phyloP scores from a whole-genome alignment of 2,888 invertebrate species.

The Dione vanillae region DNA sequence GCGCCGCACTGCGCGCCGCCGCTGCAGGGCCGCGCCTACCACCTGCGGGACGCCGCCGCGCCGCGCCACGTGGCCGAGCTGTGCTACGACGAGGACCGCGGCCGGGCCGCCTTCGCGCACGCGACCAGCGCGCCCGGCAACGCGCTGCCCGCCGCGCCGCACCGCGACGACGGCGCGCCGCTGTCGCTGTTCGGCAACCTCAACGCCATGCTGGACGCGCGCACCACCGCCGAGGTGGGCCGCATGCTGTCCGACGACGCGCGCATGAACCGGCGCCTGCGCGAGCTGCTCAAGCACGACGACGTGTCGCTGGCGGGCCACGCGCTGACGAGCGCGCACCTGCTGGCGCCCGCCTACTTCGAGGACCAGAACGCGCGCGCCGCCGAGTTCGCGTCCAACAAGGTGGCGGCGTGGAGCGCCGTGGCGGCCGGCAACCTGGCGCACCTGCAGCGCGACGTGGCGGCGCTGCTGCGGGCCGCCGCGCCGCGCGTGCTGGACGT shows the following conservation, averaged over 20 bases:
- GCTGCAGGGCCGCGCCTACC: slow-evolving; percentile 74
- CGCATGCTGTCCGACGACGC: slow-evolving; percentile 70
- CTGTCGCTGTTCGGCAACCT: slow-evolving; percentile 76
- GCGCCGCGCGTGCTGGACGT: slow-evolving; percentile 56
- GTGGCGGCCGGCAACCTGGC: slow-evolving; percentile 68
- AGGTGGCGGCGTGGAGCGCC: slow-evolving; percentile 68
- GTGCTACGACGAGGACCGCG: slow-evolving; percentile 74
- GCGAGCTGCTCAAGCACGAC: slow-evolving; percentile 65
- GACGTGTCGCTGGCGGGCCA: slow-evolving; percentile 64
- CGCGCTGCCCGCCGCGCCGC: slow-evolving; percentile 57
- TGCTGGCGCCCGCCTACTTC: slow-evolving; percentile 67
- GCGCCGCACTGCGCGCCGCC: slow-evolving; percentile 65
- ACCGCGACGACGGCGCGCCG: slow-evolving; percentile 59
- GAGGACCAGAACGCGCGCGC: slow-evolving; percentile 67
- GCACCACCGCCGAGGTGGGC: slow-evolving; percentile 66
- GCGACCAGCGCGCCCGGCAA: slow-evolving; percentile 53
- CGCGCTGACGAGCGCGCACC: slow-evolving; percentile 58
- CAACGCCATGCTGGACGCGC: slow-evolving; percentile 77
- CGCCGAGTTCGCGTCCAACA: slow-evolving; percentile 70
- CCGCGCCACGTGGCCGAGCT: slow-evolving; percentile 66
- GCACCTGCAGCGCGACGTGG: slow-evolving; percentile 68
- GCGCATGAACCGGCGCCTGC: slow-evolving; percentile 63
- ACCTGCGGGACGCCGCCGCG: slow-evolving; percentile 50
- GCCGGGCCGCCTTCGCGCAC: slow-evolving; percentile 54
- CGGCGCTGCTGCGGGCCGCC: slow-evolving; percentile 47